A percentile compares a stretch with the other conserved stretches of the same genome.
Conservation (phyloP, 2,113 vertebrate genomes). For the Crypturellus undulatus region DNA sequence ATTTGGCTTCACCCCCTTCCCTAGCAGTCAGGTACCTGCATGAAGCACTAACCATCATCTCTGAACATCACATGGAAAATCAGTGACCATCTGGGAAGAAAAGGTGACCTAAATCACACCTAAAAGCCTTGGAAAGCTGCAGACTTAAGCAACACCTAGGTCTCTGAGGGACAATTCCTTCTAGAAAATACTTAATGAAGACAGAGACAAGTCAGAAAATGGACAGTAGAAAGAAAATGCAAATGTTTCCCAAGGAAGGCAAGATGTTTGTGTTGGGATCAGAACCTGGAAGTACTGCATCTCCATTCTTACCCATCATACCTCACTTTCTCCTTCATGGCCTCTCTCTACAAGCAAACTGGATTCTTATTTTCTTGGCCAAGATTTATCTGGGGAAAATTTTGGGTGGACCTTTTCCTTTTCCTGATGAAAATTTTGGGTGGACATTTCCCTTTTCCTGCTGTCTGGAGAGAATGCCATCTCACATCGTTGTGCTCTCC, state of each 20-base stretch:
- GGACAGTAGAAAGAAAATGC: background rate
- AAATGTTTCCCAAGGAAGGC: background rate
- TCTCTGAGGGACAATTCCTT: background rate
- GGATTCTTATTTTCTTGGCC: background rate
- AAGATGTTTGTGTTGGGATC: background rate
- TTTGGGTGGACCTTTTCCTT: rapidly evolving
- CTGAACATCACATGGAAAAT: background rate
- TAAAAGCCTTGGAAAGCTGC: background rate
- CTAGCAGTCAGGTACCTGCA: background rate
- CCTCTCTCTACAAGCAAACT: background rate
- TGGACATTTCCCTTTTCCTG: background rate
- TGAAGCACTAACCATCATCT: background rate
- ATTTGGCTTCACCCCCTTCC: background rate
- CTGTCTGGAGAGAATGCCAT: background rate
- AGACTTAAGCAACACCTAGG: background rate
- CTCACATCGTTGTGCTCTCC: background rate
- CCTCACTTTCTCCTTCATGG: rapidly evolving
- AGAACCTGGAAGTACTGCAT: background rate
- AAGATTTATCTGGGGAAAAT: background rate
- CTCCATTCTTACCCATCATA: background rate
- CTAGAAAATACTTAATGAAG: background rate
- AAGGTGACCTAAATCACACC: background rate
- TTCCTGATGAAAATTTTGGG: background rate
- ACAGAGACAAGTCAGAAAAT: background rate
- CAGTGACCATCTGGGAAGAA: background rate